Base-by-base conservation (phyloP, 2,888 invertebrate genomes). In the Tubiluchus corallicola region DNA sequence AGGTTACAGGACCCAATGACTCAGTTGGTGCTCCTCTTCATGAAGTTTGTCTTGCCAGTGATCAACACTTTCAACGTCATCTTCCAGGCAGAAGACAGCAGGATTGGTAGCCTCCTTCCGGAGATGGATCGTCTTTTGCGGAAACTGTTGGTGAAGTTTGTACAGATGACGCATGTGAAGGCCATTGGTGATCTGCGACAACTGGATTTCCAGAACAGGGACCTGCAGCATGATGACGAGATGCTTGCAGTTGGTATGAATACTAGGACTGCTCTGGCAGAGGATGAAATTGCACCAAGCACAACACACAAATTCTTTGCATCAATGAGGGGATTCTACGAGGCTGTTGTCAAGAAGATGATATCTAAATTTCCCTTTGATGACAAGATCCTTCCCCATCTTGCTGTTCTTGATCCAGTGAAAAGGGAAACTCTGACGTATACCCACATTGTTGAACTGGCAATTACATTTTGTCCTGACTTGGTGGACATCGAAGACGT, bases 81-180 rank as follows among this genome's bases (percentile, higher is more conserved):
- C 9, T 29, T 29, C 29, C 29, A 29, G 29, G 29, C n/a, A 9
- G 9, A n/a, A 9, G 9, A 29, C 29, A 29, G 29, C 9, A 9
- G 9, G 29, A 29, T 29, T 29, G 29, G 29, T 9, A n/a, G 9
- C n/a, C 9, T 29, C 9, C 9, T n/a, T 29, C 9, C 9, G n/a
- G 29, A 29, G 29, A 29, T 29, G 29, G 29, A 29, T n/a, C 29
- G 29, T 29, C 29, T 29, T 29, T n/a, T 29, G 9, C 29, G 29
- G 9, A 29, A 29, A 29, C 29, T 29, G 29, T 9, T 29, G 29
- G 29, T 29, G n/a, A 29, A 29, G 29, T 29, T 29, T 29, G 29
- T 29, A n/a, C 9, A 29, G n/a, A 9, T 29, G 9, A n/a, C n/a
- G 9, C 29, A 29, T n/a, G n/a, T 29, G 9, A 29, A n/a, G 29